These are phyloP conservation scores for Melolontha melolontha DNA, from an alignment of 2,888 invertebrate species.

Conservation along the genomic window DNA sequence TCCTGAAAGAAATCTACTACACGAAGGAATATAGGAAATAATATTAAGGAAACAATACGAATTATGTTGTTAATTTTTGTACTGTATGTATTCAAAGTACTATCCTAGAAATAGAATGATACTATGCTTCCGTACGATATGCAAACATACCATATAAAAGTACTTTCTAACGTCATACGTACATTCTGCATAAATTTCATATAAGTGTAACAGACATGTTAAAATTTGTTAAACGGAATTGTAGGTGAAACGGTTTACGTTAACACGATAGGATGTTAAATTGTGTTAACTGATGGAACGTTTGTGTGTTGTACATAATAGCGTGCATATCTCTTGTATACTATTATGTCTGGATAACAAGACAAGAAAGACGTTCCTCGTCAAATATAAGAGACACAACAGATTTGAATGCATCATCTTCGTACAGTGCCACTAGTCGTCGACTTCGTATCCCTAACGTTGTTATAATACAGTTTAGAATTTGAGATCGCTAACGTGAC, in stretches of 20 bases:
- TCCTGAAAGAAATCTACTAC: too few relatives aligned
- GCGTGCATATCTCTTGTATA: constrained; percentile 33
- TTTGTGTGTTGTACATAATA: constrained; percentile 31
- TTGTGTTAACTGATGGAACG: constrained; percentile 30
- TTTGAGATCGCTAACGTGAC: constrained; percentile 59
- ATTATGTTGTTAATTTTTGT: too few relatives aligned
- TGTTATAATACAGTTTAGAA: constrained; percentile 43
- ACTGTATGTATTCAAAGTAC: too few relatives aligned
- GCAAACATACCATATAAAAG: neutral
- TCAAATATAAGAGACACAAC: constrained; percentile 48
- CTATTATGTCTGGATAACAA: constrained; percentile 37
- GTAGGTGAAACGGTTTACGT: constrained; percentile 28
- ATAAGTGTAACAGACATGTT: neutral
- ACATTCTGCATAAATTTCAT: constrained; percentile 3
- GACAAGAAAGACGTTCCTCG: constrained; percentile 43
- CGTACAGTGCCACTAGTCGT: constrained; percentile 27
- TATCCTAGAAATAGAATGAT: too few relatives aligned
- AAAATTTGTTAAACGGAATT: constrained; percentile 16
- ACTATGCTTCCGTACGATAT: too few relatives aligned
- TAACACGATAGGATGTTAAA: constrained; percentile 34
- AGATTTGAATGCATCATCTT: constrained; percentile 50
- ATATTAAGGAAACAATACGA: too few relatives aligned
- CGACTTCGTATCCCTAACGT: constrained; percentile 31
- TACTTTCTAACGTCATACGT: neutral
- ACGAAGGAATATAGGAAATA: too few relatives aligned